phyloP scores from a whole-genome alignment of 2,113 vertebrate species.

The Calypte anna region DNA sequence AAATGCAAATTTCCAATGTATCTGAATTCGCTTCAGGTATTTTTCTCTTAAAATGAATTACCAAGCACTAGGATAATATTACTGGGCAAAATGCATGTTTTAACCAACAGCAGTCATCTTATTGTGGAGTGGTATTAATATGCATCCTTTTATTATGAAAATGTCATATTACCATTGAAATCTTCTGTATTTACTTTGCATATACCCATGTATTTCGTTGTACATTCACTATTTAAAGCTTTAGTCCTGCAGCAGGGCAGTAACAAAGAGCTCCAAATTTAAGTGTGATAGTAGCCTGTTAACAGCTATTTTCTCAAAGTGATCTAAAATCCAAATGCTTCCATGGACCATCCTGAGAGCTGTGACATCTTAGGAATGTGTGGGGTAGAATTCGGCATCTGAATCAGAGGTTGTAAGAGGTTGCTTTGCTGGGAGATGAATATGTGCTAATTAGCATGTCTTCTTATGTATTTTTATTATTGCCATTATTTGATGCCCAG shows the following conservation, averaged over 20 bases:
- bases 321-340: background rate
- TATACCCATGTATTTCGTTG: background rate
- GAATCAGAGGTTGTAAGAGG: background rate
- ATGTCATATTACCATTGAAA: background rate
- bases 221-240: background rate
- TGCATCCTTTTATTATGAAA: background rate
- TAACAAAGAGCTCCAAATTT: background rate
- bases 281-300: background rate
- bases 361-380: background rate
- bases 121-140: background rate
- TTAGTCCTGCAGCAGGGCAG: background rate
- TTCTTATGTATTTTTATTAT: background rate
- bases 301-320: background rate
- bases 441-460: background rate
- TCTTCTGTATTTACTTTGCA: constrained; percentile 19
- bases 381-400: background rate
- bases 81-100: background rate
- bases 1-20: constrained; percentile 48
- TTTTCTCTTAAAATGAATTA: constrained; percentile 58
- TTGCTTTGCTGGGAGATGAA: background rate
- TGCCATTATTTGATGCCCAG: background rate
- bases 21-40: constrained; percentile 40
- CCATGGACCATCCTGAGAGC: background rate
- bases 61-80: constrained; percentile 1
- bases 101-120: constrained; percentile 9